Evolutionary conservation across 2,797 vertebrate genomes (phyloP).

Genomic region (Antrozous pallidus): DNA sequence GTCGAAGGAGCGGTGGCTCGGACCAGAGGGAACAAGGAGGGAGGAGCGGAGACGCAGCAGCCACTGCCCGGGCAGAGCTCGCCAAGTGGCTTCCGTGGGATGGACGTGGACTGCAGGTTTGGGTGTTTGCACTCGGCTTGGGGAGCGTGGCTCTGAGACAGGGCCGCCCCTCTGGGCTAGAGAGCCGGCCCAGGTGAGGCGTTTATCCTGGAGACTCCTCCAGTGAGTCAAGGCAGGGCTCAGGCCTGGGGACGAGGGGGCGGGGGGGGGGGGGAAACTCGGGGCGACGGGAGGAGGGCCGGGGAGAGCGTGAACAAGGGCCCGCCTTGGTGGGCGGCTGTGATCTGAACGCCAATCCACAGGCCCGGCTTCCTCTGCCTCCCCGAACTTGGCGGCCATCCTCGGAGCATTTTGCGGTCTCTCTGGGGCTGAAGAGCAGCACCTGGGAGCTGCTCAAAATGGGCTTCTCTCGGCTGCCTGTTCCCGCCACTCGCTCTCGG

Average conservation of each 20-base stretch:
- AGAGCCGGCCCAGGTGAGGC: neutral
- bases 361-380: neutral
- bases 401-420: neutral
- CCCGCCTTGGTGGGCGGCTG: neutral
- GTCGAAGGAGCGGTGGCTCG: neutral
- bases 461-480: neutral
- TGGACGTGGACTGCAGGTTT: neutral
- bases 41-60: no score
- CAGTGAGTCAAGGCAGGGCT: neutral
- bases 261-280: no score
- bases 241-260: neutral
- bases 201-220: neutral
- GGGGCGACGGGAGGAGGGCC: no score
- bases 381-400: neutral
- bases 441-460: neutral
- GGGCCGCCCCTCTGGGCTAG: neutral
- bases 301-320: no score
- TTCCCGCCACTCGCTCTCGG: neutral
- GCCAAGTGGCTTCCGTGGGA: neutral
- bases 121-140: neutral
- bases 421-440: neutral
- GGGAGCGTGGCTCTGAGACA: neutral
- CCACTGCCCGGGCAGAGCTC: no score
- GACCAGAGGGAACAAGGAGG: neutral
- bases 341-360: rapidly evolving